These are phyloP conservation scores for Mimumesa dahlbomi DNA, from an alignment of 2,888 invertebrate genomes.

Conservation along the genomic window DNA sequence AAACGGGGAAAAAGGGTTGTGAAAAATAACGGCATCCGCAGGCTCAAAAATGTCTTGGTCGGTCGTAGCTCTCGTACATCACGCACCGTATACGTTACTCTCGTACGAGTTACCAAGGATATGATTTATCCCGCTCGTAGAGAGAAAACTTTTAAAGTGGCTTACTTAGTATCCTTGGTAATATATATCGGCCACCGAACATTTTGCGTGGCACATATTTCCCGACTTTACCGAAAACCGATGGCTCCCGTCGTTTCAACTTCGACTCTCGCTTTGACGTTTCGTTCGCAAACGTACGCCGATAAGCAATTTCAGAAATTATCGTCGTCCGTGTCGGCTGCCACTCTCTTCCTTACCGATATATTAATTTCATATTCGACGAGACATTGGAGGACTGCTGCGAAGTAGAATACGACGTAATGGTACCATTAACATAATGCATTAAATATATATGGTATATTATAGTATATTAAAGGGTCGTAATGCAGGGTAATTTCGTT, in stretches of 20 bases:
- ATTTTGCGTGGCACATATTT: no score
- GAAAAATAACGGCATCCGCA: constrained; percentile 53
- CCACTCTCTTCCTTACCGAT: no score
- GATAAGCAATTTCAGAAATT: no score
- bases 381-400: background rate
- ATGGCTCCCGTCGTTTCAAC: no score
- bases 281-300: no score
- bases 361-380: no score
- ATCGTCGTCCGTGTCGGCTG: no score
- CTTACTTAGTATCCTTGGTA: constrained; percentile 38
- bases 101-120: constrained; percentile 39
- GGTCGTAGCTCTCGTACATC: constrained; percentile 35
- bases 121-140: constrained; percentile 51
- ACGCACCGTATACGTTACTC: constrained; percentile 40
- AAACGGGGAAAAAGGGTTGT: background rate
- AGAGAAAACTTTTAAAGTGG: constrained; percentile 54
- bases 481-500: constrained; percentile 40
- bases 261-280: no score
- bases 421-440: constrained; percentile 27
- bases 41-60: constrained; percentile 51
- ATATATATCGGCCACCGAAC: no score
- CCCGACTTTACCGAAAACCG: no score
- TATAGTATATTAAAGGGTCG: constrained; percentile 42
- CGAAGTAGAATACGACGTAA: constrained; percentile 7
- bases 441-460: constrained; percentile 12